Evolutionary conservation across 1,140 invertebrate species (phyloP), one percentile per base, ranked within the genome.

Genomic region (Yoshiicerus persimilis): DNA sequence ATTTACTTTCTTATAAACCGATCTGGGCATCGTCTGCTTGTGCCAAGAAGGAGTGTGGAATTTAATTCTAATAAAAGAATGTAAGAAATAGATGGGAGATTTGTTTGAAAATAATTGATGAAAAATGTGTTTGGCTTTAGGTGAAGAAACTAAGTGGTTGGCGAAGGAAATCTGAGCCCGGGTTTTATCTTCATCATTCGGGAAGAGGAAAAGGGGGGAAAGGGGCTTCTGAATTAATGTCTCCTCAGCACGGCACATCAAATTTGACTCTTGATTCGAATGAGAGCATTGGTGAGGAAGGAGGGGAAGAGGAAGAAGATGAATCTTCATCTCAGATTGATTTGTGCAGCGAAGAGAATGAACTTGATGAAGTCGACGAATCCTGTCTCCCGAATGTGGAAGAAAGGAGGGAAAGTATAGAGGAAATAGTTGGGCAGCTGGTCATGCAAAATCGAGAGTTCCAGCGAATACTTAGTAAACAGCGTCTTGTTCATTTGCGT

Each of bases 361-460:
- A 87, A 34, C 85, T 87, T 70, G 85, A 87, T 70, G 89, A 88
- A 85, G 86, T 88, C 41, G 86, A 87, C 23, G 56, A 87, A 25
- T n/a, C 70, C 10, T 80, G 75, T 80, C 41, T 34, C 9, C 62
- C 87, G 27, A 87, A 66, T 86, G 85, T 87, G 34, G 90, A 90
- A 91, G 86, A 91, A 90, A 41, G 91, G 91, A 80, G 91, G 91
- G 87, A 93, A 95, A 92, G 95, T 94, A 92, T 96, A 39, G 96
- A 96, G 91, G 94, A 96, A 91, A 97, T 97, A 38, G 96, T 97
- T 30, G 95, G 96, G 20, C 96, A 97, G 91, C 93, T 97, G 25
- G 93, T 97, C 2, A 96, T 96, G 94, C 95, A 97, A 91, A 97
- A 96, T 91, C 94, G 96, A 90, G 96, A 97, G 90, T 96, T 97